These are phyloP conservation scores for Harpegnathos saltator DNA, from an alignment of 1,140 invertebrate species.

Conservation along the genomic window DNA sequence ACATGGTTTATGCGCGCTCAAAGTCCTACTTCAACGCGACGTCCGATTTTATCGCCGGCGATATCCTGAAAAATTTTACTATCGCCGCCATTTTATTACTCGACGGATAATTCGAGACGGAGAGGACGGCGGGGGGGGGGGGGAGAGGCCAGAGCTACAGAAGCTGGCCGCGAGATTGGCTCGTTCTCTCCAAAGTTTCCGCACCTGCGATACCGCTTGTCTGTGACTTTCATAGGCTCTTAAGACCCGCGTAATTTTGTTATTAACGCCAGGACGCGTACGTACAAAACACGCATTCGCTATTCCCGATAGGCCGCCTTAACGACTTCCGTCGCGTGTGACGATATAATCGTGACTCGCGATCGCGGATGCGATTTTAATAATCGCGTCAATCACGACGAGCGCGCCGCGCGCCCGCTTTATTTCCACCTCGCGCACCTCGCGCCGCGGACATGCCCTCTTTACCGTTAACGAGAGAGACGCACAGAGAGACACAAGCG, in stretches of 20 bases:
- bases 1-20: not conserved
- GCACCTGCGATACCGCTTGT: too few species aligned
- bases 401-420: not conserved
- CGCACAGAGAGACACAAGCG: slow-evolving; percentile 5
- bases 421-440: slow-evolving; percentile 14
- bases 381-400: too few species aligned
- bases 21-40: not conserved
- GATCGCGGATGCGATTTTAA: not conserved
- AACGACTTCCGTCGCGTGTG: slow-evolving; percentile 12
- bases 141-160: too few species aligned
- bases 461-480: slow-evolving; percentile 38
- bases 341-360: not conserved
- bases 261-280: too few species aligned
- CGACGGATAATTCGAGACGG: not conserved
- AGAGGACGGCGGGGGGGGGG: too few species aligned
- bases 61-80: slow-evolving; percentile 3
- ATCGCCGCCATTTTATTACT: not conserved
- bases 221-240: not conserved
- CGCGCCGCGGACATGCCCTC: slow-evolving; percentile 15
- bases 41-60: slow-evolving; percentile 7
- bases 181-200: not conserved
- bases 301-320: too few species aligned
- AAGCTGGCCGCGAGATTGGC: too few species aligned
- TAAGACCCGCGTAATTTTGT: not conserved
- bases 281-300: too few species aligned